Evolutionary conservation across 30 jellyfish, hydroid and myxozoan species (phyloP), one percentile per base, ranked within the genome.

Genomic region (Hydractinia symbiolongicarpus): DNA sequence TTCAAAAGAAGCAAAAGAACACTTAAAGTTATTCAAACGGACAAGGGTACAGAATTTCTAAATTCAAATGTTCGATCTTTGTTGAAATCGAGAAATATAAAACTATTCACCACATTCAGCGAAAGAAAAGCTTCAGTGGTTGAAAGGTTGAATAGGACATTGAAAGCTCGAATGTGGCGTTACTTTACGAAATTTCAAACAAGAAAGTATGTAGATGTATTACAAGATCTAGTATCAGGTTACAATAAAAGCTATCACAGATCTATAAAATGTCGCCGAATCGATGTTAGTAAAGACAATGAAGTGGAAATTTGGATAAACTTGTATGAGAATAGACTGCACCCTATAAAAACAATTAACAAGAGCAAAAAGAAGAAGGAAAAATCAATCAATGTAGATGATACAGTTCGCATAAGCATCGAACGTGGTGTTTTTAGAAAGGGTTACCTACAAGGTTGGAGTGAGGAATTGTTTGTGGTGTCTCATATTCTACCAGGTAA

Each of bases 1-100:
- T 79, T 68, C 54, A 7, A 21, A 6, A 40, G 53, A 19, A 51
- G 13, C 4, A 58, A 53, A 11, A 53, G 95, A 55, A 57, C 40
- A 70, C 90, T 82, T 8, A 15, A 54, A 70, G 19, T 55, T 19
- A 67, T 86, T n/a, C 67, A 78, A 68, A 79, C 66, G 5, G 95
- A 86, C 67, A 86, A 81, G 69, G 95, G 91, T 52, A 70, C 30
- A 16, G 95, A 86, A 78, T 86, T 86, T 66, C 81, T 57, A 51
- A 81, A 81, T 71, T n/a, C 50, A 55, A 40, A 49, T 57, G 55
- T 86, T 9, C 80, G 81, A 67, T 40, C 50, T 61, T 62, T 86
- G 66, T 66, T 73, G 16, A 16, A 85, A n/a, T 16, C 53, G 50
- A 8, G 55, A 21, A 54, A 55, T 44, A 55, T 67, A 8, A 67